Base-by-base conservation (phyloP, 2,797 vertebrate species). In the Austrolebias charrua region DNA sequence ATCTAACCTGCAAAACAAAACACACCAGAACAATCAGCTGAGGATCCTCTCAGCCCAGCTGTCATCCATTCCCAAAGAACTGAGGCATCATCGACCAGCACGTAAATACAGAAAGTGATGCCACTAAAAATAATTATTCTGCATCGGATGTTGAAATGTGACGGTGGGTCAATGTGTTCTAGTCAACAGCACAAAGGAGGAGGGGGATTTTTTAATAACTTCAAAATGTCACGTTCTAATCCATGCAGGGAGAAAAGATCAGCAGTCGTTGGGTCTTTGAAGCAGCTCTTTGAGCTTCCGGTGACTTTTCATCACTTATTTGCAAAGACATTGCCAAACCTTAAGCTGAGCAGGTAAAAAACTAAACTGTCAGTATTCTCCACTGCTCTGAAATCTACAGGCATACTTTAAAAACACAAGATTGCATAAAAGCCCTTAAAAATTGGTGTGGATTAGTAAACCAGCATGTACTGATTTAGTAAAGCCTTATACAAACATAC, bases 1-100 rank as follows among this genome's bases (percentile, higher is more conserved):
- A 83, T 98, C 96, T 18, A 87, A 90, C 87, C 96, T 98, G 40
- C 51, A 55, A 67, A 56, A 50, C 62, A 63, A 73, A 66, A 55
- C 11, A 69, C 53, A 80, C 35, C 63, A 81, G 71, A 55, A 16
- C 38, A 73, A 46, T 28, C 3, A 20, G 19, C 16, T 69, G 64
- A 50, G 55, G 56, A 74, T 48, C 60, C 73, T 68, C 66, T 58
- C 62, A 63, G 50, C 43, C 48, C 9, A 66, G 53, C 13, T 66
- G 44, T 65, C 16, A 0, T 16, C 47, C 1, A 2, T 40, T 78
- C 66, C 1, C 20, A n/a, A 67, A 71, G 67, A 69, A 66, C 64
- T 13, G 54, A 46, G 33, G 59, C 55, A 29, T 28, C 45, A 49
- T 38, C 74, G 46, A 82, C 83, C 68, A 73, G 57, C 64, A 63